Conservation (phyloP, 2,113 vertebrate genomes). For the Phyllopteryx taeniolatus region DNA sequence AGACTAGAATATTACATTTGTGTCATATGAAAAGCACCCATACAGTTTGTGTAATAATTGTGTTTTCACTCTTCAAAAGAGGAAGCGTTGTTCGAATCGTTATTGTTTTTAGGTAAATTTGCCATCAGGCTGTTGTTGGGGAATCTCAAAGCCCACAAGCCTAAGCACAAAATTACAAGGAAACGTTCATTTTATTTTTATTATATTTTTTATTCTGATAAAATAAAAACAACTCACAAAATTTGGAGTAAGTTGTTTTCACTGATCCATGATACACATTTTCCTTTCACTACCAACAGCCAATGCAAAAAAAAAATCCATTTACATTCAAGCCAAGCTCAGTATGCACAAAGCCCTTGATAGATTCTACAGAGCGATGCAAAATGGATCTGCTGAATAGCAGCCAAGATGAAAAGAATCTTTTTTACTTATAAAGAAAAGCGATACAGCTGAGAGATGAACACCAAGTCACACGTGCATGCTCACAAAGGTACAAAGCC, state of each 20-base stretch:
- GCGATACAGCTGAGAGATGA: constrained; percentile 43
- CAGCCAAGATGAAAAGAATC: constrained; percentile 37
- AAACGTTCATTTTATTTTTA: background rate
- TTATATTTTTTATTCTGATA: no score
- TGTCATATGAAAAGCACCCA: background rate
- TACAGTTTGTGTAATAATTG: background rate
- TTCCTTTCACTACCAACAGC: constrained; percentile 8
- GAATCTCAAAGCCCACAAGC: no score
- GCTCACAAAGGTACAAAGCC: constrained; percentile 31
- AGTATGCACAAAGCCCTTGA: constrained; percentile 25
- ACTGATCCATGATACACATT: background rate
- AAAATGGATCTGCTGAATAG: constrained; percentile 49
- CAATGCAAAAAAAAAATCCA: constrained; percentile 18
- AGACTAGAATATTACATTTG: background rate
- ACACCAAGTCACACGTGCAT: constrained; percentile 16
- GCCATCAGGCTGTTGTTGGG: no score
- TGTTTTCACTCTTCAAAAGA: background rate
- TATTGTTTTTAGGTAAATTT: background rate
- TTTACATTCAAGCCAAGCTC: constrained; percentile 38
- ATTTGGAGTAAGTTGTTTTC: background rate
- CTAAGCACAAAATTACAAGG: background rate
- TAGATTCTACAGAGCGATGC: constrained; percentile 19
- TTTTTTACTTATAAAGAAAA: constrained; percentile 31
- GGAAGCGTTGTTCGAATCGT: background rate
- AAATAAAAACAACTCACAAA: background rate